Evolutionary conservation across 2,888 invertebrate genomes (phyloP).

Genomic region (Nyleta sp.): DNA sequence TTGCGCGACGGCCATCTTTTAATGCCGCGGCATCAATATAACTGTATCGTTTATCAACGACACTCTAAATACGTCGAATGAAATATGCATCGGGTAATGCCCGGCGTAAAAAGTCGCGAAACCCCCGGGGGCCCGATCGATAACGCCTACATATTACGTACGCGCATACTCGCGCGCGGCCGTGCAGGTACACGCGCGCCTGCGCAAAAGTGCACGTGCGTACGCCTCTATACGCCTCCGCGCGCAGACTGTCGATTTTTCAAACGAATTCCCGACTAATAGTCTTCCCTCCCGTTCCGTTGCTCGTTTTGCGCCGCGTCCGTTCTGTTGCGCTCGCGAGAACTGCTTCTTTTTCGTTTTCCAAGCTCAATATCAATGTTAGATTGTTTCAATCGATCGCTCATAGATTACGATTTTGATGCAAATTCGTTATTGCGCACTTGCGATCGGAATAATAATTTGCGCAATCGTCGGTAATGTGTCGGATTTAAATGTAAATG

Average conservation of each 20-base stretch:
- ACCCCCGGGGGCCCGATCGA: slow-evolving; percentile 74
- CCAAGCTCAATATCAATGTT: slow-evolving; percentile 20
- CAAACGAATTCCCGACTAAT: slow-evolving; percentile 65
- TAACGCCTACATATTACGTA: slow-evolving; percentile 73
- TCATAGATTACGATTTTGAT: neutral
- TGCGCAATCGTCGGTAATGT: too few relatives aligned
- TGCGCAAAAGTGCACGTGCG: slow-evolving; percentile 59
- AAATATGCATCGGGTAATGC: slow-evolving; percentile 75
- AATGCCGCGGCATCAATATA: slow-evolving; percentile 64
- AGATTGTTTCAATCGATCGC: slow-evolving; percentile 18
- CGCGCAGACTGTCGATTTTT: slow-evolving; percentile 62
- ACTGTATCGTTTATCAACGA: slow-evolving; percentile 78
- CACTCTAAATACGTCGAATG: slow-evolving; percentile 76
- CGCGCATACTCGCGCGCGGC: slow-evolving; percentile 59
- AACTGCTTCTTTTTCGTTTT: slow-evolving; percentile 31
- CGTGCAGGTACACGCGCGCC: slow-evolving; percentile 50
- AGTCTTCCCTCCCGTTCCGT: slow-evolving; percentile 55
- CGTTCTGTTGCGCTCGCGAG: slow-evolving; percentile 33
- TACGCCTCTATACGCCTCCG: slow-evolving; percentile 64
- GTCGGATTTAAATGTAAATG: too few relatives aligned
- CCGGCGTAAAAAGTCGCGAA: slow-evolving; percentile 71
- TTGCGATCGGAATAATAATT: too few relatives aligned
- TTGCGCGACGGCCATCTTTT: slow-evolving; percentile 56
- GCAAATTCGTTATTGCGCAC: neutral
- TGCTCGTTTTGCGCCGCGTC: slow-evolving; percentile 43